Evolutionary conservation across 2,797 vertebrate species (phyloP), one percentile per base, ranked within the genome.

Genomic region (Schizopygopsis malacanthus): DNA sequence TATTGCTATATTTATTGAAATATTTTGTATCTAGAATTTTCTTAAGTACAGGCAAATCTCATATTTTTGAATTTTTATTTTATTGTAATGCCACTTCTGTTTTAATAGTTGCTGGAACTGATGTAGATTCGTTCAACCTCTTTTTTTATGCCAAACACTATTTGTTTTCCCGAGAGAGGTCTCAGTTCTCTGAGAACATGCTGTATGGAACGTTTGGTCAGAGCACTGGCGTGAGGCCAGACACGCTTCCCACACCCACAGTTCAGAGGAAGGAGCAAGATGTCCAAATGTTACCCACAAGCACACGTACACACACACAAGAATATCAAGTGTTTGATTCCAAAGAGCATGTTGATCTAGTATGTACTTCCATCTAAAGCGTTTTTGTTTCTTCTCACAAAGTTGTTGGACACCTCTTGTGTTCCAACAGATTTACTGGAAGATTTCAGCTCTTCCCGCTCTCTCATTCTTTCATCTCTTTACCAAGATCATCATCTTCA

Each of bases 181-280:
- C 69, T 41, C 79, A 75, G 82, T 50, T 79, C n/a, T 82, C 13
- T 2, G 59, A 73, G 87, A 78, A 86, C 59, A 81, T 56, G 45
- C 15, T 70, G 87, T 84, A 52, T 84, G 37, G 50, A 84, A 84
- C 83, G 70, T 86, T 82, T 88, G 80, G 79, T 83, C 37, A 71
- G 63, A 83, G 50, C n/a, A 39, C 70, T 84, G 82, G 80, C 76
- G 2, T 50, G 28, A 56, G 1, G 3, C 71, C 87, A 86, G 77
- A 33, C 82, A 85, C 41, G 22, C 56, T 82, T 41, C 25, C 28
- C 76, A 39, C 39, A 65, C 83, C 47, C 82, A 50, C 18, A 6
- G 50, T 83, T 59, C 37, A 85, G 47, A 67, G 18, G 33, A 85
- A 69, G 47, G 41, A 76, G 43, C 61, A 43, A 2, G 43, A 67